Evolutionary conservation across 1,140 invertebrate species (phyloP).

Genomic region (Reticulitermes speratus): DNA sequence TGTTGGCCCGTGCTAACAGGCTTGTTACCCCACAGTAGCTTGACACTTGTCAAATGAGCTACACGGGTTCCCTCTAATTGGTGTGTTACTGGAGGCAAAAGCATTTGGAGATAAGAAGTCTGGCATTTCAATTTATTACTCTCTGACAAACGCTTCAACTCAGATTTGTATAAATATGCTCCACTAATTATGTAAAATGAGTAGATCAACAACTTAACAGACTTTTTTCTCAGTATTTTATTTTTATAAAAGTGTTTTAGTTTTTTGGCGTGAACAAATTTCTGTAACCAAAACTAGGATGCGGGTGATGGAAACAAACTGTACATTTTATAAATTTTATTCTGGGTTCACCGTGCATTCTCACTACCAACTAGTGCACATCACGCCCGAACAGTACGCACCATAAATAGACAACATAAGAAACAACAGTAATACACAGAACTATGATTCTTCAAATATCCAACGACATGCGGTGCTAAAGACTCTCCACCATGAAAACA

Average conservation of each 20-base stretch:
- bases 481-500: no score
- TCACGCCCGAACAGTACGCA: no score
- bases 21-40: neutral
- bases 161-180: neutral
- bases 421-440: no score
- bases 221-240: neutral
- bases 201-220: neutral
- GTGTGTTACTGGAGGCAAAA: neutral
- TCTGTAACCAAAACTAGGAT: no score
- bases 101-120: neutral
- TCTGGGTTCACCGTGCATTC: no score
- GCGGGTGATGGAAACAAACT: no score
- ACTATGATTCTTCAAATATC: no score
- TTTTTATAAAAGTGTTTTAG: neutral
- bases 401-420: no score
- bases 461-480: no score
- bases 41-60: constrained; percentile 11
- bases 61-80: neutral
- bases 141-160: neutral
- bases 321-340: no score
- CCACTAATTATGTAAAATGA: neutral
- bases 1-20: neutral
- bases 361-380: no score
- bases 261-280: no score
- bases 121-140: neutral